Conservation (phyloP, 2,113 vertebrate genomes). For the Misgurnus anguillicaudatus region DNA sequence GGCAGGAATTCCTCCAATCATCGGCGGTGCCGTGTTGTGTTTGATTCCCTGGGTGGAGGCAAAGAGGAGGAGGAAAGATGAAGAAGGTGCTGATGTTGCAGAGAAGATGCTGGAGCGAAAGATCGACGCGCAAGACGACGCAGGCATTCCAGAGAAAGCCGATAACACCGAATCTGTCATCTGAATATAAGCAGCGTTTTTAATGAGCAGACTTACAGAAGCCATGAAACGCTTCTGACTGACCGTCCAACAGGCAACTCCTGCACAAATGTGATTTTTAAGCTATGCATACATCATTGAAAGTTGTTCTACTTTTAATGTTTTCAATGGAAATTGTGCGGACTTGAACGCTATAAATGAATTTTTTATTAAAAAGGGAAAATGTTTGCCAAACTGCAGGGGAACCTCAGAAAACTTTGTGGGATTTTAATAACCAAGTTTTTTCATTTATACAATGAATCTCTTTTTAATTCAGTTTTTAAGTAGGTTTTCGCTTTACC, state of each 20-base stretch:
- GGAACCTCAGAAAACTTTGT: too few relatives aligned
- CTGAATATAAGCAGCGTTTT: constrained; percentile 64
- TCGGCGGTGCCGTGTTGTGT: constrained; percentile 87
- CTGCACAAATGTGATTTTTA: not conserved
- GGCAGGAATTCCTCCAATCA: constrained; percentile 90
- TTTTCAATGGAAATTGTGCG: not conserved
- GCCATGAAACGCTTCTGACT: not conserved
- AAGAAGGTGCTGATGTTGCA: constrained; percentile 60
- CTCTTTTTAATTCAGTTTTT: not conserved
- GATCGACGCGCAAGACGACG: constrained; percentile 43
- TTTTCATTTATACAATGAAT: not conserved
- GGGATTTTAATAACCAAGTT: too few relatives aligned
- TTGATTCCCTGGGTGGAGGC: constrained; percentile 90
- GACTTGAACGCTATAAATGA: not conserved
- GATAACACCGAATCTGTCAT: constrained; percentile 78
- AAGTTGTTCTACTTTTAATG: not conserved
- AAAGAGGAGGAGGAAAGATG: constrained; percentile 63
- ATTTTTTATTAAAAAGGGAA: not conserved
- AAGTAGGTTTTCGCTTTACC: too few relatives aligned
- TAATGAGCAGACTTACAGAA: too few relatives aligned
- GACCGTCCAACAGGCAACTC: too few relatives aligned
- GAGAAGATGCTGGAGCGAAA: constrained; percentile 80
- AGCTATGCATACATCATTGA: not conserved
- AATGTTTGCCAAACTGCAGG: not conserved
- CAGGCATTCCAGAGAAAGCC: constrained; percentile 59